Evolutionary conservation across 2,797 vertebrate species (phyloP), one percentile per base, ranked within the genome.

Genomic region (Myotis myotis): DNA sequence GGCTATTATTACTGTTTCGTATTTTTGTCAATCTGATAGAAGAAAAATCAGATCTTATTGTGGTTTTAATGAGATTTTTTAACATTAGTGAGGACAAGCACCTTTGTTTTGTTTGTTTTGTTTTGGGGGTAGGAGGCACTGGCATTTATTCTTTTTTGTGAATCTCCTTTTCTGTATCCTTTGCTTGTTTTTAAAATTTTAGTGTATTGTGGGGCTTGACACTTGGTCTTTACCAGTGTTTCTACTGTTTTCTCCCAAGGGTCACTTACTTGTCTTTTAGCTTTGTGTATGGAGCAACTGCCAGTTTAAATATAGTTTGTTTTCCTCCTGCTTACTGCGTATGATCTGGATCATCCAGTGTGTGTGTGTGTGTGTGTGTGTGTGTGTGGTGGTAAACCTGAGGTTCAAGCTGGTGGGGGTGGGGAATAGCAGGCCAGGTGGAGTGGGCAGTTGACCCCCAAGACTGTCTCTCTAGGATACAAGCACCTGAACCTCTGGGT

Each of bases 261-360:
- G 74, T 93, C 74, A 93, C 93, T 97, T 91, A 93, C 91, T 95
- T 91, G 93, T 95, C 86, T 95, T 95, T 92, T 93, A 84, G 68
- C 82, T 88, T 96, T 95, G 94, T 96, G 94, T 93, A 94, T 91
- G 92, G 85, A 89, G 93, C 97, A 96, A 97, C 96, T 71, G 93
- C 88, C 2, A 38, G 94, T 94, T 96, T 96, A 96, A 97, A 97
- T 97, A 96, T 97, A 96, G 97, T 95, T 96, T 98, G 97, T 97
- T 97, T 97, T 93, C 91, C 80, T 89, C 25, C 36, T 8, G 71
- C 79, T 76, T 87, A 33, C 91, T 96, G 96, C 93, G 94, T 93
- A 78, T 70, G 80, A 85, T 93, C 91, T 96, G 89, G 89, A 81
- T 71, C 25, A 2, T 93, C 90, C 89, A 1, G 51, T 71, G 80